Evolutionary conservation across 1,140 invertebrate species (phyloP).

Genomic region (Drosophila asahinai): DNA sequence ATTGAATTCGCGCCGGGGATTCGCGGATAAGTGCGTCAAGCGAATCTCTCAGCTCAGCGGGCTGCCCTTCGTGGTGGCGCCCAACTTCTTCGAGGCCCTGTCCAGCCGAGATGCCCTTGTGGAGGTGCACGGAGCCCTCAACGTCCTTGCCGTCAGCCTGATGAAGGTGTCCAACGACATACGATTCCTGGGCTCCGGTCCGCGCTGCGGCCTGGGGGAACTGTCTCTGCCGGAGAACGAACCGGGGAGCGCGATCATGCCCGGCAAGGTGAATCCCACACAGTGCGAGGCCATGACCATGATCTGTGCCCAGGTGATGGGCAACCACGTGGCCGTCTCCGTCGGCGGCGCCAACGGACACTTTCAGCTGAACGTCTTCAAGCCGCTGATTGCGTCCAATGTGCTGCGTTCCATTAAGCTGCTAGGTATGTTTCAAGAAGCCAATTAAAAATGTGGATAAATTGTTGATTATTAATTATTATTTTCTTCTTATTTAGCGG

Average conservation of each 20-base stretch:
- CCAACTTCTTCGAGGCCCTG: conserved; percentile 99
- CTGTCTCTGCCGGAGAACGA: conserved; percentile 98
- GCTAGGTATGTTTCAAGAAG: conserved; percentile 87
- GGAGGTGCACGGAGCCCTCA: conserved; percentile 97
- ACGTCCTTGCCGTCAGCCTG: conserved; percentile 95
- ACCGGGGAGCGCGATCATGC: conserved; percentile 99
- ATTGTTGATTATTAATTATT: no score
- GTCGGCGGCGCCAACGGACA: conserved; percentile 98
- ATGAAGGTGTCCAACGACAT: conserved; percentile 99
- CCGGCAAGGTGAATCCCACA: conserved; percentile 99
- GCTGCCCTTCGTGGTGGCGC: conserved; percentile 95
- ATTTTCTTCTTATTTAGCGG: conserved; percentile 82
- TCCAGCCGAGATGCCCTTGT: conserved; percentile 97
- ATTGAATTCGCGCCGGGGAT: conserved; percentile 93
- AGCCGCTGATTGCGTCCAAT: conserved; percentile 98
- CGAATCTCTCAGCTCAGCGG: conserved; percentile 91
- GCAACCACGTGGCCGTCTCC: conserved; percentile 97
- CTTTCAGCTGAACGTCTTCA: conserved; percentile 99
- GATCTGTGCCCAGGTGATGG: conserved; percentile 99
- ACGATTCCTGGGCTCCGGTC: conserved; percentile 96
- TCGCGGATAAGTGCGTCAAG: conserved; percentile 95
- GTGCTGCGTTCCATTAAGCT: conserved; percentile 96
- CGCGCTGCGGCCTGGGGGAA: conserved; percentile 97
- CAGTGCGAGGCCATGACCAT: conserved; percentile 99
- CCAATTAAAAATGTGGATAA: conserved; percentile 23